These are phyloP conservation scores for Harmothoe impar DNA, from an alignment of 2,888 invertebrate genomes.

Conservation along the genomic window DNA sequence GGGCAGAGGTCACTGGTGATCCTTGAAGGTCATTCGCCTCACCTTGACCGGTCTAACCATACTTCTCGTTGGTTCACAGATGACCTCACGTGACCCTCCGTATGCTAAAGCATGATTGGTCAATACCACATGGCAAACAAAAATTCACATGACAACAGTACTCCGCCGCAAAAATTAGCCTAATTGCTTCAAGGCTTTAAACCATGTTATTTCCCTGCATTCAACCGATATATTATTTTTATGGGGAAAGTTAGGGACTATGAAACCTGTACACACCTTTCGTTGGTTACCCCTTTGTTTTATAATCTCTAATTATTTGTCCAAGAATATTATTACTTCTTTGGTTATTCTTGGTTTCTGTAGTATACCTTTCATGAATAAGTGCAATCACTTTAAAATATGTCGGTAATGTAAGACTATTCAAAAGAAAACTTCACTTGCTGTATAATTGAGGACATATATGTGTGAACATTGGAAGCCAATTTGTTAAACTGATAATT, in stretches of 20 bases:
- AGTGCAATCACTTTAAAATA: slow-evolving; percentile 32
- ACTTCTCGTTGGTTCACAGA: slow-evolving; percentile 42
- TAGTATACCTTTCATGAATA: slow-evolving; percentile 25
- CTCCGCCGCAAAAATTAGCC: slow-evolving; percentile 44
- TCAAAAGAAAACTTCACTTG: slow-evolving; percentile 33
- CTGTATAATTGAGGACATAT: slow-evolving; percentile 60
- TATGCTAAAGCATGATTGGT: slow-evolving; percentile 62
- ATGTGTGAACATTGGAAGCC: slow-evolving; percentile 19
- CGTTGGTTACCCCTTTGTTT: background rate
- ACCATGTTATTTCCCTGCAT: slow-evolving; percentile 6
- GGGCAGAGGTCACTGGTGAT: slow-evolving; percentile 4
- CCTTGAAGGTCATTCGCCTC: slow-evolving; percentile 3
- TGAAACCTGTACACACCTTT: slow-evolving; percentile 1
- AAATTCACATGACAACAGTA: slow-evolving; percentile 60
- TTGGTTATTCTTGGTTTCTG: slow-evolving; percentile 32
- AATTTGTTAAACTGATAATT: slow-evolving; percentile 4
- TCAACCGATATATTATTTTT: slow-evolving; percentile 24
- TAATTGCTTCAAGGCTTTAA: slow-evolving; percentile 52
- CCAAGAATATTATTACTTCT: background rate
- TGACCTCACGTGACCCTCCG: slow-evolving; percentile 54
- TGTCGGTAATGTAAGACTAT: background rate
- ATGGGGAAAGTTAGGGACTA: background rate
- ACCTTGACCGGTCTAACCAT: background rate
- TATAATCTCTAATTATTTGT: slow-evolving; percentile 36
- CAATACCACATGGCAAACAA: slow-evolving; percentile 55